Conservation (phyloP, 92 coral and sea anemone genomes). For the Nematostella vectensis region DNA sequence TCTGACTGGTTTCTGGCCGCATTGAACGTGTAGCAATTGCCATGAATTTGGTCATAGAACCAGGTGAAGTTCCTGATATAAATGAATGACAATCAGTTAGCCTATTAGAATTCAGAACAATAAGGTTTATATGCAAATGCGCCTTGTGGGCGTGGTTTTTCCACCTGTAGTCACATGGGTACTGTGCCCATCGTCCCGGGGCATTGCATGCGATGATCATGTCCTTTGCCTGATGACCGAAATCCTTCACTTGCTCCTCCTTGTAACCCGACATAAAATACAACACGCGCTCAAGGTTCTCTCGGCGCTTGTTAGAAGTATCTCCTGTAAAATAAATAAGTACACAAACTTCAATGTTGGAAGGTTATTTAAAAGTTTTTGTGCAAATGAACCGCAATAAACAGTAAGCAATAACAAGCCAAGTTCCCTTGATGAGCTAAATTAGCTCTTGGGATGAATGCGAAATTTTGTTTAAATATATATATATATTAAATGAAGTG, state of each 20-base stretch:
- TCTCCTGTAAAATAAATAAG: too few species aligned
- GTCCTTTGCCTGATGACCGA: background rate
- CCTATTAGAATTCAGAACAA: too few species aligned
- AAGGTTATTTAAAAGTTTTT: background rate
- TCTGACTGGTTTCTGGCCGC: background rate
- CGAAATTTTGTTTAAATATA: too few species aligned
- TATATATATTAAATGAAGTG: too few species aligned
- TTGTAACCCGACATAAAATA: background rate
- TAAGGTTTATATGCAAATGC: too few species aligned
- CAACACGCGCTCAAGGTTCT: slow-evolving; percentile 1
- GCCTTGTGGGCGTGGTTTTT: too few species aligned
- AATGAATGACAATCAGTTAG: background rate
- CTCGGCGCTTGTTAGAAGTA: background rate
- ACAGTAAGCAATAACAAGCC: too few species aligned
- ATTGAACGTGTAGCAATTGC: slow-evolving; percentile 3
- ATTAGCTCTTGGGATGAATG: too few species aligned
- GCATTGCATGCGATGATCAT: slow-evolving; percentile 2
- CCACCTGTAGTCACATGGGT: slow-evolving; percentile 1
- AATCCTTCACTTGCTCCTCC: background rate
- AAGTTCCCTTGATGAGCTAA: too few species aligned
- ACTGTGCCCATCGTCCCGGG: slow-evolving; percentile 2
- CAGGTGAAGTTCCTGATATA: background rate
- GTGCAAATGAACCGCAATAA: too few species aligned
- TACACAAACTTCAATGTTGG: background rate
- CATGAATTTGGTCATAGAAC: slow-evolving; percentile 2